A percentile compares a stretch with the other conserved stretches of the same genome.
Evolutionary conservation across 2,888 invertebrate genomes (phyloP).

Genomic region (Dolichomitus sp.): DNA sequence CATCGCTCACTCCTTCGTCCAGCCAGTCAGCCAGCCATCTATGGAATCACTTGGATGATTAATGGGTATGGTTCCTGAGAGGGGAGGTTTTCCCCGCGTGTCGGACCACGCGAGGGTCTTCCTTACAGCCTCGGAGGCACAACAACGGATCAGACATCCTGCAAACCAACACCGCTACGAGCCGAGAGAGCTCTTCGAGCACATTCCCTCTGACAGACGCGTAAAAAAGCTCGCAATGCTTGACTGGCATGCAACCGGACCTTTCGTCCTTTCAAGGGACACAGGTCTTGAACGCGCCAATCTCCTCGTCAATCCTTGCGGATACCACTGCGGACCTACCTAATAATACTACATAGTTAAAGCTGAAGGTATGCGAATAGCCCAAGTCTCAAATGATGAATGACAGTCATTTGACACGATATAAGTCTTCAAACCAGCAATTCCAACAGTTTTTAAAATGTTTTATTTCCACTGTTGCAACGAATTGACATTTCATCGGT

Average conservation of each 20-base stretch:
- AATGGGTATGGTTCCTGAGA: constrained; percentile 78
- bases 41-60: constrained; percentile 85
- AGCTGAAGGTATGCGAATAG: constrained; percentile 48
- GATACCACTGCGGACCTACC: constrained; percentile 24
- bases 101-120: constrained; percentile 68
- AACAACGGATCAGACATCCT: constrained; percentile 55
- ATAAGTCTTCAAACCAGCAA: constrained; percentile 35
- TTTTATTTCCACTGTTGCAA: neutral
- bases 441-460: constrained; percentile 21
- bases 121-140: constrained; percentile 67
- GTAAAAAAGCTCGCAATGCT: constrained; percentile 82
- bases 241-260: constrained; percentile 53
- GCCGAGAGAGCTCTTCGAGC: constrained; percentile 6
- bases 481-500: neutral
- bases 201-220: constrained; percentile 78
- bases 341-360: constrained; percentile 63
- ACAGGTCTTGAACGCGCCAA: constrained; percentile 48
- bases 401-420: constrained; percentile 49
- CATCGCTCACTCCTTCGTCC: constrained; percentile 82
- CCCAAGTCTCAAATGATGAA: constrained; percentile 43
- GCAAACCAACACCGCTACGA: constrained; percentile 20
- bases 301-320: constrained; percentile 45
- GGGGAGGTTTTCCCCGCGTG: constrained; percentile 72
- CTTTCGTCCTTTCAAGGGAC: constrained; percentile 58
- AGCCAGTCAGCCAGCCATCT: constrained; percentile 84